Percentiles rank a stretch among this genome's conserved stretches.
Conservation (phyloP, 2,888 invertebrate species). For the Sclerodermus sp. region DNA sequence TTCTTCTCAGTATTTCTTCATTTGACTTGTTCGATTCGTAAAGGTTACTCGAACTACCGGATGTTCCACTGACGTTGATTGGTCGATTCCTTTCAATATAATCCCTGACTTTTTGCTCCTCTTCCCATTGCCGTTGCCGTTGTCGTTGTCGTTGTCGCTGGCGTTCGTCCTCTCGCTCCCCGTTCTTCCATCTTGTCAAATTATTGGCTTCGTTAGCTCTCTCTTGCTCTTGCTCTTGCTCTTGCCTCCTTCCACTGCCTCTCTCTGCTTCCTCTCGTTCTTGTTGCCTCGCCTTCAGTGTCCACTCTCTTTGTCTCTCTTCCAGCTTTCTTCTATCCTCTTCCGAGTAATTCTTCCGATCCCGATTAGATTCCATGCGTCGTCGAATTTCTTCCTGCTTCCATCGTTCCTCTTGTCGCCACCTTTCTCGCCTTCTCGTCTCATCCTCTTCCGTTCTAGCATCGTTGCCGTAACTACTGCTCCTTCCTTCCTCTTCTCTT, state of each 20-base stretch:
- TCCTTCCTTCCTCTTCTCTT: too few relatives aligned
- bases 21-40: too few relatives aligned
- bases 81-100: conserved; percentile 37
- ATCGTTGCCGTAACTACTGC: too few relatives aligned
- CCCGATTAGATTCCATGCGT: too few relatives aligned
- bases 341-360: neutral
- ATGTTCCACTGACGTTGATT: conserved; percentile 16
- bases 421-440: too few relatives aligned
- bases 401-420: too few relatives aligned
- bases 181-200: too few relatives aligned
- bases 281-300: conserved; percentile 8
- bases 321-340: conserved; percentile 3
- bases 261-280: conserved; percentile 14
- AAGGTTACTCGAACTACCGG: conserved; percentile 8
- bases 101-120: conserved; percentile 21
- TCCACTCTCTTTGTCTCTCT: conserved; percentile 17
- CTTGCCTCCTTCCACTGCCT: conserved; percentile 13
- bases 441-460: too few relatives aligned
- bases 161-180: too few relatives aligned
- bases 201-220: too few relatives aligned
- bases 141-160: conserved; percentile 3
- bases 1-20: too few relatives aligned
- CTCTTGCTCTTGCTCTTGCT: conserved; percentile 12
- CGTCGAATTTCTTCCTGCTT: too few relatives aligned
- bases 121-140: conserved; percentile 2